phyloP scores from a whole-genome alignment of 2,888 invertebrate species.

The Campopleginae sp. region DNA sequence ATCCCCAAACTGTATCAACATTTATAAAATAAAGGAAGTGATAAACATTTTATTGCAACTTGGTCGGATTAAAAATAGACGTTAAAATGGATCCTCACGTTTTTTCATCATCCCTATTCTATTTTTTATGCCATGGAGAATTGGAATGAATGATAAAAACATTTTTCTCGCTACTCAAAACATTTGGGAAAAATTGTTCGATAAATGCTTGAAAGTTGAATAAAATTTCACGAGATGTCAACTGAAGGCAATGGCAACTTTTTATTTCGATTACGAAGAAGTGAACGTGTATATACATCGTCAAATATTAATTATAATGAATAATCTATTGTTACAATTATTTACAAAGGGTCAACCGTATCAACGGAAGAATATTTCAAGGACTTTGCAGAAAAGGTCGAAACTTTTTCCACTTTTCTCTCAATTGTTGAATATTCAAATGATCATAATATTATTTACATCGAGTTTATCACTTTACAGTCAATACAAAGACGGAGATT shows the following conservation, averaged over 20 bases:
- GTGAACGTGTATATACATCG: conserved; percentile 55
- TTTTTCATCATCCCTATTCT: neutral
- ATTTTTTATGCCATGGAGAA: neutral
- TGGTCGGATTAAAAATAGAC: neutral
- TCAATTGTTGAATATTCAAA: neutral
- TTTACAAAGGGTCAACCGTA: conserved; percentile 25
- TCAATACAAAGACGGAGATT: conserved; percentile 28
- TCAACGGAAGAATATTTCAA: neutral
- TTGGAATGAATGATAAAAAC: too few relatives aligned
- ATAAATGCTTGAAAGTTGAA: neutral
- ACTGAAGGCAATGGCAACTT: conserved; percentile 38
- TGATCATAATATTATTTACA: conserved; percentile 44
- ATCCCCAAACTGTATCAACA: neutral
- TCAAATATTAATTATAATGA: conserved; percentile 20
- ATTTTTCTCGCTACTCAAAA: neutral
- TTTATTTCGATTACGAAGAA: conserved; percentile 56
- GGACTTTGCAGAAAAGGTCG: neutral
- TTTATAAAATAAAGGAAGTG: neutral
- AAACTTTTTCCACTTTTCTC: neutral
- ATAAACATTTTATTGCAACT: neutral
- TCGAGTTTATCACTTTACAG: conserved; percentile 27
- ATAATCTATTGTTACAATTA: conserved; percentile 31
- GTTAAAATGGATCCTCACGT: neutral
- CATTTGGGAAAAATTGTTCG: neutral
- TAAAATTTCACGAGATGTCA: neutral